Percentiles rank a stretch among this genome's conserved stretches.
These are phyloP conservation scores for Drosophila fulvimacula DNA, from an alignment of 2,888 invertebrate genomes.

Conservation along the genomic window DNA sequence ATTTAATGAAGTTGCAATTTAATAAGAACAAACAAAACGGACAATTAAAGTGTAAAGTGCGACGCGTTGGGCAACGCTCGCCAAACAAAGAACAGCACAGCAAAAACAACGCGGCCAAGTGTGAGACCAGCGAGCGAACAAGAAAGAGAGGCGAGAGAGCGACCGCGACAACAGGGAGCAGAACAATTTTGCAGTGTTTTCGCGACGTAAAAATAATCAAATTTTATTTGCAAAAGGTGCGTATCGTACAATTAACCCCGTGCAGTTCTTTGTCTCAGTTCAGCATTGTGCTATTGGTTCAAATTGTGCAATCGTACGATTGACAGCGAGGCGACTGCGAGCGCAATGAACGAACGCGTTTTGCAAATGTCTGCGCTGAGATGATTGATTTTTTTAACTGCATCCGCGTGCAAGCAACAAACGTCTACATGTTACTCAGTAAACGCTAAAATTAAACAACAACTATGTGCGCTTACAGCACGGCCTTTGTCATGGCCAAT, in stretches of 20 bases:
- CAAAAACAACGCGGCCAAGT: slow-evolving; percentile 51
- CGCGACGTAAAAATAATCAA: slow-evolving; percentile 62
- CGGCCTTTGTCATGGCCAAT: slow-evolving; percentile 54
- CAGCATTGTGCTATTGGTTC: slow-evolving; percentile 10
- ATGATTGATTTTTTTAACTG: slow-evolving; percentile 72
- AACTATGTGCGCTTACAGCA: slow-evolving; percentile 11
- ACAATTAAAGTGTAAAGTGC: slow-evolving; percentile 31
- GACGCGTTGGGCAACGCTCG: slow-evolving; percentile 13
- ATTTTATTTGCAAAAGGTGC: slow-evolving; percentile 62
- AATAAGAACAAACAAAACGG: slow-evolving; percentile 21
- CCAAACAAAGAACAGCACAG: slow-evolving; percentile 32
- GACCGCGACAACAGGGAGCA: slow-evolving; percentile 43
- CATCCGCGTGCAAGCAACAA: slow-evolving; percentile 52
- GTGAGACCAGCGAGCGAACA: slow-evolving; percentile 32
- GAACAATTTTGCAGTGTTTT: slow-evolving; percentile 60
- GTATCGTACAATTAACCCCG: slow-evolving; percentile 50
- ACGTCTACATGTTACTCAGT: slow-evolving; percentile 9
- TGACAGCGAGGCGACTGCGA: slow-evolving; percentile 23
- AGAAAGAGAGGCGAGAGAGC: slow-evolving; percentile 38
- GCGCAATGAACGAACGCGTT: slow-evolving; percentile 42
- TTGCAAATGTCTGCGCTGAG: slow-evolving; percentile 74
- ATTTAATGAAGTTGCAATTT: slow-evolving; percentile 24
- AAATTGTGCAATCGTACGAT: slow-evolving; percentile 66
- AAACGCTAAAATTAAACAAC: slow-evolving; percentile 46
- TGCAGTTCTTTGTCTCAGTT: slow-evolving; percentile 42